phyloP scores from a whole-genome alignment of 2,888 invertebrate species.

The Cybosia mesomella region DNA sequence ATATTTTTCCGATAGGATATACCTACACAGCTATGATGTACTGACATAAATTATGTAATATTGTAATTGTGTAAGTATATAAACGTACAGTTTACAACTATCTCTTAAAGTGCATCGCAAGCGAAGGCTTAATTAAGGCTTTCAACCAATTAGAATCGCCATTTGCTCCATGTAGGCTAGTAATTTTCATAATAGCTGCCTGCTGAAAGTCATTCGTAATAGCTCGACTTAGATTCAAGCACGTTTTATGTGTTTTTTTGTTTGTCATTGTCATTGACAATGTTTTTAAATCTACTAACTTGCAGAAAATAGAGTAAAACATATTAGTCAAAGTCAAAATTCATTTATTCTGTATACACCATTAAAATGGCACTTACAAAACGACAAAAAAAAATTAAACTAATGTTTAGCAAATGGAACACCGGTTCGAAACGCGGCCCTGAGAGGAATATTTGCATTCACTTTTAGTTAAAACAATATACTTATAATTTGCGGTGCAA shows the following conservation, averaged over 20 bases:
- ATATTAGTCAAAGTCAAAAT: background rate
- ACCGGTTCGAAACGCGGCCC: no score
- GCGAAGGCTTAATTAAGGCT: slow-evolving; percentile 6
- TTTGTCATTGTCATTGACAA: no score
- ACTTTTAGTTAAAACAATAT: no score
- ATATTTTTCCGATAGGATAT: no score
- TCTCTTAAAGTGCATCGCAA: background rate
- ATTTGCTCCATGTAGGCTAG: background rate
- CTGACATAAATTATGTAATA: background rate
- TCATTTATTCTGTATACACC: no score
- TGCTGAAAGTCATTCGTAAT: background rate
- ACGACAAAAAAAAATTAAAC: no score
- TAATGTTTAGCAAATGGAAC: no score
- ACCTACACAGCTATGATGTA: no score
- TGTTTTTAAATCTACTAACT: background rate
- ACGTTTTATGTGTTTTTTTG: background rate
- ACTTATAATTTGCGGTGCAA: no score
- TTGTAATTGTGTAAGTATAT: background rate
- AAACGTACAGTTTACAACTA: background rate
- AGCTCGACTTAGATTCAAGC: background rate
- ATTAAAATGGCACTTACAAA: no score
- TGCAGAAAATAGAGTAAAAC: background rate
- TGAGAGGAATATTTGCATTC: no score
- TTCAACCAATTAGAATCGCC: slow-evolving; percentile 9
- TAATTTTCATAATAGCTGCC: slow-evolving; percentile 7